phyloP scores from a whole-genome alignment of 2,888 invertebrate genomes.

The Trichacis sp. region DNA sequence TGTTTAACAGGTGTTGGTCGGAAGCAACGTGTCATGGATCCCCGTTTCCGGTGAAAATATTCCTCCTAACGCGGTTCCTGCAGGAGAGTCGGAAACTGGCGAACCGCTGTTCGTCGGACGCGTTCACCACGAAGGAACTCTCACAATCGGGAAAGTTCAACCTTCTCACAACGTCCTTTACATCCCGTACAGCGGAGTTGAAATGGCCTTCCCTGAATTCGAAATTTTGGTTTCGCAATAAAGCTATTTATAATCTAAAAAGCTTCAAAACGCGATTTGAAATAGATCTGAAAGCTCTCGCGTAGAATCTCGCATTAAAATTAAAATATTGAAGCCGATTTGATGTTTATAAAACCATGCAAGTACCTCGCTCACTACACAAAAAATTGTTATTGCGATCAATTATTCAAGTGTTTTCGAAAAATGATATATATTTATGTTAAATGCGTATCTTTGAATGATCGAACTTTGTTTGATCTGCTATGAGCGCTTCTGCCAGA shows the following conservation, averaged over 20 bases:
- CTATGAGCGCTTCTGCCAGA: too few species aligned
- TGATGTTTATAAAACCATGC: too few species aligned
- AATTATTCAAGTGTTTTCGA: too few species aligned
- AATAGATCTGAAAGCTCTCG: slow-evolving; percentile 8
- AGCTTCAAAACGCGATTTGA: slow-evolving; percentile 10
- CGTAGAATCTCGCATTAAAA: too few species aligned
- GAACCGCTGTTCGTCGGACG: slow-evolving; percentile 85
- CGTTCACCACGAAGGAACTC: slow-evolving; percentile 80
- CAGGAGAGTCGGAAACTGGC: slow-evolving; percentile 81
- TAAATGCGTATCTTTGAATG: too few species aligned
- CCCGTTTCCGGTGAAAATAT: slow-evolving; percentile 74
- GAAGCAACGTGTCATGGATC: slow-evolving; percentile 71
- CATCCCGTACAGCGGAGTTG: slow-evolving; percentile 85
- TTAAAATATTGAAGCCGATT: too few species aligned
- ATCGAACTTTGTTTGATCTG: too few species aligned
- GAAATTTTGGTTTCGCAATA: slow-evolving; percentile 77
- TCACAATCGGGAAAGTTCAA: slow-evolving; percentile 87
- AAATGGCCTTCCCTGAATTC: slow-evolving; percentile 83
- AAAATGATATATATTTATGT: too few species aligned
- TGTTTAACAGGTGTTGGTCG: slow-evolving; percentile 64
- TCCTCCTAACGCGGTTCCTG: slow-evolving; percentile 79
- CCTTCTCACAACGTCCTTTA: slow-evolving; percentile 85
- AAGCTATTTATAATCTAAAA: too few species aligned
- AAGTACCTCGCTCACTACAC: too few species aligned
- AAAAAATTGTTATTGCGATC: too few species aligned